These are phyloP conservation scores for Oscheius sp. DNA, from an alignment of 2,888 invertebrate genomes.

Conservation along the genomic window DNA sequence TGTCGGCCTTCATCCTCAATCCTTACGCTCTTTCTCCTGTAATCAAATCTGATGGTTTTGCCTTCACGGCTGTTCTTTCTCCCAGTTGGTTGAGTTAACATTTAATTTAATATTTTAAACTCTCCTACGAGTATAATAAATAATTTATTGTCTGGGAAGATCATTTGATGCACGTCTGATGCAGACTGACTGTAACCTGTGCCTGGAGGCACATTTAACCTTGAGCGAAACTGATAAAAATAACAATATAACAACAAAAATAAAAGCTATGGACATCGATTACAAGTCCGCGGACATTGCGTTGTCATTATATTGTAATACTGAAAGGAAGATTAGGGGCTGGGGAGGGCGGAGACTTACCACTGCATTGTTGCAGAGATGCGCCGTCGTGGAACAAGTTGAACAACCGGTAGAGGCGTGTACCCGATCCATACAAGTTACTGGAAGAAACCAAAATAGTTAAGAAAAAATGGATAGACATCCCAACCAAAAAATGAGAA, in stretches of 20 bases:
- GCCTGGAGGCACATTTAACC: background rate
- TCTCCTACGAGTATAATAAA: constrained; percentile 28
- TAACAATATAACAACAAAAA: background rate
- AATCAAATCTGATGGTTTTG: constrained; percentile 46
- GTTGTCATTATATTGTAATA: constrained; percentile 11
- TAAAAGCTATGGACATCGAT: constrained; percentile 2
- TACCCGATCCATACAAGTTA: no score
- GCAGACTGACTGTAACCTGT: constrained; percentile 7
- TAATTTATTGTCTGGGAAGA: background rate
- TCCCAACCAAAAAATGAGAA: no score
- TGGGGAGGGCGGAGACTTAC: background rate
- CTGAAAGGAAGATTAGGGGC: background rate
- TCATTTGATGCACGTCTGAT: constrained; percentile 13
- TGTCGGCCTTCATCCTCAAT: constrained; percentile 48
- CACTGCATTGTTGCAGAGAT: constrained; percentile 6
- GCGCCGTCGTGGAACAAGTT: background rate
- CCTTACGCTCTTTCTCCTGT: constrained; percentile 53
- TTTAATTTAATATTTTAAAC: background rate
- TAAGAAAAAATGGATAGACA: no score
- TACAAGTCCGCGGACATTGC: constrained; percentile 8
- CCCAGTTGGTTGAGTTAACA: constrained; percentile 56
- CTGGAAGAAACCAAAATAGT: no score
- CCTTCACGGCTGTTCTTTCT: constrained; percentile 50
- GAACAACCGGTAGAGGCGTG: background rate
- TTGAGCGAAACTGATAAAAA: background rate